A percentile compares a stretch with the other conserved stretches of the same genome.
Conservation (phyloP, 1,140 invertebrate species). For the Diachasma alloeum region DNA sequence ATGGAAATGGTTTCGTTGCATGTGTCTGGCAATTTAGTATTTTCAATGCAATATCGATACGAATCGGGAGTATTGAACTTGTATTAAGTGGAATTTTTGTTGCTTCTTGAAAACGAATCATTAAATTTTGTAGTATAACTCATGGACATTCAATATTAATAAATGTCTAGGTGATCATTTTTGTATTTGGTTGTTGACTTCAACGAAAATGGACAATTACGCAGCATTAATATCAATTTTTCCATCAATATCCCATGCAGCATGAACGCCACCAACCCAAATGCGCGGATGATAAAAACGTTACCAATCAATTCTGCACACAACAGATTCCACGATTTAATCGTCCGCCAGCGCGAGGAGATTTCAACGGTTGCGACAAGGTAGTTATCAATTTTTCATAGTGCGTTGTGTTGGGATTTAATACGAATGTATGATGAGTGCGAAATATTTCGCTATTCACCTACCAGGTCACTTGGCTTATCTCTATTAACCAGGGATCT, state of each 20-base stretch:
- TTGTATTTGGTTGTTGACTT: no score
- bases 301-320: neutral
- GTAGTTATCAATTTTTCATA: conserved; percentile 22
- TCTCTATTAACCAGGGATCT: neutral
- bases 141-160: no score
- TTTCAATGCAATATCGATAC: neutral
- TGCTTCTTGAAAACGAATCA: neutral
- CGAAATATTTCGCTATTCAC: conserved; percentile 16
- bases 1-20: conserved; percentile 10
- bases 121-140: neutral
- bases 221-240: neutral
- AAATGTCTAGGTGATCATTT: no score
- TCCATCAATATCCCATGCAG: neutral
- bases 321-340: conserved; percentile 14
- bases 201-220: no score
- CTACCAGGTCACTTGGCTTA: conserved; percentile 2
- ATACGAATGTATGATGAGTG: conserved; percentile 4
- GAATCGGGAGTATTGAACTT: neutral
- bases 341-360: neutral
- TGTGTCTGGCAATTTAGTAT: neutral
- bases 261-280: neutral
- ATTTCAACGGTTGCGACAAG: conserved; percentile 7
- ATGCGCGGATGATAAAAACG: neutral
- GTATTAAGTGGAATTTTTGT: neutral
- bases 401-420: neutral